Base-by-base conservation (phyloP, 2,113 vertebrate genomes). In the Scatophagus argus region DNA sequence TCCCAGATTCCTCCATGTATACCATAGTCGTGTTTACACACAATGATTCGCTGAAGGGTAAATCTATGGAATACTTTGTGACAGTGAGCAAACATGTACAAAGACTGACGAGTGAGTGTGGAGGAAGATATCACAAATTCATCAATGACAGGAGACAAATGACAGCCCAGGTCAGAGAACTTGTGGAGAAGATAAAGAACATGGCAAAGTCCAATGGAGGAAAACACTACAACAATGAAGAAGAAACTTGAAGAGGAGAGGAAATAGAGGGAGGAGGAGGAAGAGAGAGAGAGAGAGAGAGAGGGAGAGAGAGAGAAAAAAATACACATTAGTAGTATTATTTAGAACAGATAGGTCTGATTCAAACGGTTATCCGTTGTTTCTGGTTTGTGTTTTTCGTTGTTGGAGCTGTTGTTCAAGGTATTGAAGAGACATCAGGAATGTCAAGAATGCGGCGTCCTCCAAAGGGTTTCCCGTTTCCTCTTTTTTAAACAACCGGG, bases 1-100 rank as follows among this genome's bases (percentile, higher is more conserved):
- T 87, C 8, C 0, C 2, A 0, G 76, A 83, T 0, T 67, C 75
- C 7, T 38, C 58, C n/a, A 1, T 4, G 4, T 90, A 87, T 34
- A 89, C 25, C 14, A 64, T 92, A 0, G 41, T 92, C 49, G 32
- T 94, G 36, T 92, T 93, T 31, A 93, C 89, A 16, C 78, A 77
- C 23, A 78, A 39, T 29, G 91, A 94, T 61, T 32, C 60, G 44
- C 46, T 85, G 1, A 9, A 21, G 1, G 21, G 7, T 27, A 84
- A 65, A 69, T 25, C 83, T 58, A 6, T 77, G 19, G 2, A 79
- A 0, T 63, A 77, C 2, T 79, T n/a, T n/a, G 2, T 79, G 13
- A 16, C 17, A 6, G 51, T 85, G 19, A 81, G 72, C 0, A 11
- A 0, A 17, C 7, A 81, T 1, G 25, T 91, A 5, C n/a, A 8